These are phyloP conservation scores for Plebejus anna DNA, from an alignment of 2,888 invertebrate genomes.

Conservation along the genomic window DNA sequence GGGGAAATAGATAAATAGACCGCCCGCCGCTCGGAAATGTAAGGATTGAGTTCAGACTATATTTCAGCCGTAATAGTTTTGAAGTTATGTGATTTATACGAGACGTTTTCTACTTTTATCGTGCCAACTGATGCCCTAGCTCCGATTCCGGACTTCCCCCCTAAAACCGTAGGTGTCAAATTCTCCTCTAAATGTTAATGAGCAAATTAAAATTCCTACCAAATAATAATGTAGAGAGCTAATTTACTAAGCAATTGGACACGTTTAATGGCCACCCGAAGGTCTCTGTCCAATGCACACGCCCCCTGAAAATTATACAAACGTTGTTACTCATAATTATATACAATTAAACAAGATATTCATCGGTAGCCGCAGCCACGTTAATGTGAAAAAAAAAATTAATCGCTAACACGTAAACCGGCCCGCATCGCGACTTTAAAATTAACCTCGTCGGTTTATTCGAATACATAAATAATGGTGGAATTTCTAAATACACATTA, in stretches of 20 bases:
- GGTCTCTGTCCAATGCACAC: conserved; percentile 18
- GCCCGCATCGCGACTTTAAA: conserved; percentile 73
- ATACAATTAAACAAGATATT: conserved; percentile 40
- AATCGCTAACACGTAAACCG: conserved; percentile 55
- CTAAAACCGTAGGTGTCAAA: conserved; percentile 29
- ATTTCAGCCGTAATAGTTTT: conserved; percentile 79
- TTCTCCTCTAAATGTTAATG: conserved; percentile 28
- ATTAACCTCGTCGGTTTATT: conserved; percentile 79
- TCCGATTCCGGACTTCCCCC: conserved; percentile 56
- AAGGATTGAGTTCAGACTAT: conserved; percentile 79
- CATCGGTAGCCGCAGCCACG: conserved; percentile 54
- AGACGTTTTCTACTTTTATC: conserved; percentile 73
- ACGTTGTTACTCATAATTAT: conserved; percentile 30
- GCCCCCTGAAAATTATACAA: conserved; percentile 20
- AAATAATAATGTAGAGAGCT: neutral
- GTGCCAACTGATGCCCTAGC: conserved; percentile 59
- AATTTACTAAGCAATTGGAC: conserved; percentile 11
- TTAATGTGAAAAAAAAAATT: conserved; percentile 57
- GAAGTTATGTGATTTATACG: conserved; percentile 78
- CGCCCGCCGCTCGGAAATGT: conserved; percentile 79
- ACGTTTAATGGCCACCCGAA: conserved; percentile 2
- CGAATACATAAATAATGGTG: conserved; percentile 79
- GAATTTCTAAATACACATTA: conserved; percentile 80
- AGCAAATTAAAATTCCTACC: conserved; percentile 12
- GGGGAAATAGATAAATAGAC: conserved; percentile 81